phyloP scores from a whole-genome alignment of 2,888 invertebrate genomes.

The Escarpia spicata region DNA sequence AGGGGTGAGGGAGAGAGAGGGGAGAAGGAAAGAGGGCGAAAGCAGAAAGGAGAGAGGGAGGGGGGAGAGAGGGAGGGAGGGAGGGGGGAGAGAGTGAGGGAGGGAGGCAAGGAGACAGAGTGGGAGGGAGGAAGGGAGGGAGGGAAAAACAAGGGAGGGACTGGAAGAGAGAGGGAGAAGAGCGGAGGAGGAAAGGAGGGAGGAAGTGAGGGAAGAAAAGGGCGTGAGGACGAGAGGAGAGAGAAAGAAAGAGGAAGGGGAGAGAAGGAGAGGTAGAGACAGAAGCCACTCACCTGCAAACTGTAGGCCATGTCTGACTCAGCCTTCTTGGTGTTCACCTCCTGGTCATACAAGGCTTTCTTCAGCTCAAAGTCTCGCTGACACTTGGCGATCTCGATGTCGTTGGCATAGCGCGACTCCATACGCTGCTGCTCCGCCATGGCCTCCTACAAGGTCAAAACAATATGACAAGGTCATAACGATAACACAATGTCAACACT shows the following conservation, averaged over 20 bases:
- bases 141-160: too few species aligned
- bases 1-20: too few species aligned
- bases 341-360: constrained; percentile 95
- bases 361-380: constrained; percentile 96
- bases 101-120: too few species aligned
- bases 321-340: constrained; percentile 89
- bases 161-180: too few species aligned
- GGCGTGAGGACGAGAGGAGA: not conserved
- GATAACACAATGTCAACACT: not conserved
- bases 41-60: too few species aligned
- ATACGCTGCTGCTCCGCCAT: constrained; percentile 96
- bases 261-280: not conserved
- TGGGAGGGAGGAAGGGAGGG: too few species aligned
- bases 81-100: too few species aligned
- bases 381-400: constrained; percentile 96
- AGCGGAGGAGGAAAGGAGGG: not conserved
- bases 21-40: too few species aligned
- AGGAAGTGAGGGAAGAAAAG: not conserved
- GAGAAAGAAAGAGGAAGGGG: not conserved
- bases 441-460: constrained; percentile 75
- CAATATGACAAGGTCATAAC: not conserved
- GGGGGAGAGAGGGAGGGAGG: too few species aligned
- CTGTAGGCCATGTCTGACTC: constrained; percentile 65
- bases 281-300: constrained; percentile 58
- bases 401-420: constrained; percentile 92